These are phyloP conservation scores for Coreius guichenoti DNA, from an alignment of 2,797 vertebrate genomes.

Conservation along the genomic window DNA sequence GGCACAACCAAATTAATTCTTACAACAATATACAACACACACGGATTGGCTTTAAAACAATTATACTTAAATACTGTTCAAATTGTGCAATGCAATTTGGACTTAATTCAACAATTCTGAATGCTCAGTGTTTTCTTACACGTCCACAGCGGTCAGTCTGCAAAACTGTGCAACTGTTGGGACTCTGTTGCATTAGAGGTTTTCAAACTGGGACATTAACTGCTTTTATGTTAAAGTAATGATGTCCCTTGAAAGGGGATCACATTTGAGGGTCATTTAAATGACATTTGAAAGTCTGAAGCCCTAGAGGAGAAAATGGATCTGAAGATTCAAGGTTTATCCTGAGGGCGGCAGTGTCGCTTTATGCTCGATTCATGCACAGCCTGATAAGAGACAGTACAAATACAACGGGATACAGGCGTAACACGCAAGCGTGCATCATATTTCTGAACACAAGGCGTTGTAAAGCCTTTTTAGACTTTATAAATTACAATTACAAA, in stretches of 20 bases:
- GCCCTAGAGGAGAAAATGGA: background rate
- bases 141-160: background rate
- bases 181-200: background rate
- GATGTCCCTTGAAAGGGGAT: background rate
- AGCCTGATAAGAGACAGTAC: background rate
- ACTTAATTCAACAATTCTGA: background rate
- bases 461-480: background rate
- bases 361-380: background rate
- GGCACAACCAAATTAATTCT: background rate
- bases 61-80: background rate
- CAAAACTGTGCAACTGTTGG: background rate
- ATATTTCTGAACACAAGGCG: background rate
- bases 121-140: background rate
- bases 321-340: background rate
- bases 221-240: background rate
- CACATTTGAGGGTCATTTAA: background rate
- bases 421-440: background rate
- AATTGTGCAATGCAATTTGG: background rate
- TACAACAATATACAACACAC: background rate
- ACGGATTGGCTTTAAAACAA: background rate
- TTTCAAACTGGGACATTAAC: background rate
- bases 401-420: background rate
- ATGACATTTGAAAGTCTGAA: background rate
- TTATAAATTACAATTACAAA: background rate
- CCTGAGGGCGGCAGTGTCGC: conserved; percentile 31